Evolutionary conservation across 2,888 invertebrate genomes (phyloP).

Genomic region (Drosophila quinaria): DNA sequence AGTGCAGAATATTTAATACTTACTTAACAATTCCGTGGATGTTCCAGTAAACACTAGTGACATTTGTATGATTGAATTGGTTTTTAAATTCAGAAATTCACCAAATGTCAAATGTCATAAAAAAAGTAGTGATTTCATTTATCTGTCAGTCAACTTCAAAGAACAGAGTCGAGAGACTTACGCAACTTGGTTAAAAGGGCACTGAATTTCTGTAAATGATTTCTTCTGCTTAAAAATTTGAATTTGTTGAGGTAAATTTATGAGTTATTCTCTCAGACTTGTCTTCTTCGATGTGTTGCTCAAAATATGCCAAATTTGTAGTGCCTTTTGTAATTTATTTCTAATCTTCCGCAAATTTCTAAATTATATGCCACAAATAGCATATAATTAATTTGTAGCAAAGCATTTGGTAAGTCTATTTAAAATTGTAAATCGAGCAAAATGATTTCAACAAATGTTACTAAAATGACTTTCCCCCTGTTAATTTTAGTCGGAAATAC

Average conservation of each 20-base stretch:
- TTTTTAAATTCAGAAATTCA: too few species aligned
- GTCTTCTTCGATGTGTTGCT: too few species aligned
- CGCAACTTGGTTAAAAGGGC: too few species aligned
- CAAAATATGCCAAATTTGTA: too few species aligned
- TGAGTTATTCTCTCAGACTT: too few species aligned
- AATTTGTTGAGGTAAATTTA: too few species aligned
- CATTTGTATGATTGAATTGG: not conserved
- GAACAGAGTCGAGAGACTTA: too few species aligned
- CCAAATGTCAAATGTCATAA: not conserved
- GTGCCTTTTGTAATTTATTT: too few species aligned
- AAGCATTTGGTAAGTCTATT: not conserved
- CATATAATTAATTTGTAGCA: constrained; percentile 3
- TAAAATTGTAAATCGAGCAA: constrained; percentile 7
- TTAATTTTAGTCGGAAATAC: constrained; percentile 11
- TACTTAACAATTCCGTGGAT: not conserved
- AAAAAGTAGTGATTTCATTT: not conserved
- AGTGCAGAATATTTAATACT: not conserved
- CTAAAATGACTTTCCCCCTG: constrained; percentile 14
- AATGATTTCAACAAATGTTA: constrained; percentile 5
- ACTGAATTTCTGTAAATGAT: not conserved
- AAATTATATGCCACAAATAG: not conserved
- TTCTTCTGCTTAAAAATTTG: not conserved
- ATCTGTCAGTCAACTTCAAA: too few species aligned
- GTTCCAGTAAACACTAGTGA: not conserved
- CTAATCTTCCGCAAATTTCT: not conserved